Evolutionary conservation across 2,113 vertebrate genomes (phyloP), one percentile per base, ranked within the genome.

Genomic region (Thamnaconus septentrionalis): DNA sequence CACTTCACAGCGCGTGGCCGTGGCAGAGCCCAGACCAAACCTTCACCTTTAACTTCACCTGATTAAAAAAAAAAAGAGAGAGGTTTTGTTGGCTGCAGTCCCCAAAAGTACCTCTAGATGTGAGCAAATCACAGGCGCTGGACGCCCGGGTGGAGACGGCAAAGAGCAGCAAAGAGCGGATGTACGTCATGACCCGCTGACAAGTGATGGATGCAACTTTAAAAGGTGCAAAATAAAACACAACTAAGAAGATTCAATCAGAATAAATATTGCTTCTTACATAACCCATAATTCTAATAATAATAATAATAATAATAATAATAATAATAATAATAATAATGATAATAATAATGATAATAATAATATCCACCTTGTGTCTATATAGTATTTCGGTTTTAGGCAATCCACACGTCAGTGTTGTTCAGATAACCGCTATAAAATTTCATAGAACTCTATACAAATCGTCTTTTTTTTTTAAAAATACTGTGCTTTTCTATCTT

Each of bases 251-350:
- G 79, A 88, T 78, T 83, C 81, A 84, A 76, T 85, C 82, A 80
- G 85, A 90, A 90, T 84, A 89, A 91, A 92, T 92, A 91, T 91
- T 89, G 91, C 89, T 90, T 91, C 88, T 89, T 88, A 91, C 71
- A 81, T 78, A 87, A 85, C 76, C 84, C 86, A 90, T 81, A 85
- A 88, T 64, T 91, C 84, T 80, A 83, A 80, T 81, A 84, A 77
- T 81, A 81, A 81, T 63, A 7, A 45, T 45, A 45, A 45, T 45
- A 45, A 45, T 5, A 45, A 7, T 45, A 45, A 78, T 31, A 31
- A n/a, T n/a, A n/a, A n/a, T n/a, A n/a, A n/a, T n/a, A n/a, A n/a
- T n/a, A 49, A 49, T 11, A 49, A 49, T 49, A 11, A 49, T 11
- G n/a, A 49, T 49, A 49, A 49, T 49, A 49, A 11, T 50, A 3